A percentile compares a stretch with the other conserved stretches of the same genome.
Evolutionary conservation across 1,140 invertebrate species (phyloP).

Genomic region (Drosophila watanabei): DNA sequence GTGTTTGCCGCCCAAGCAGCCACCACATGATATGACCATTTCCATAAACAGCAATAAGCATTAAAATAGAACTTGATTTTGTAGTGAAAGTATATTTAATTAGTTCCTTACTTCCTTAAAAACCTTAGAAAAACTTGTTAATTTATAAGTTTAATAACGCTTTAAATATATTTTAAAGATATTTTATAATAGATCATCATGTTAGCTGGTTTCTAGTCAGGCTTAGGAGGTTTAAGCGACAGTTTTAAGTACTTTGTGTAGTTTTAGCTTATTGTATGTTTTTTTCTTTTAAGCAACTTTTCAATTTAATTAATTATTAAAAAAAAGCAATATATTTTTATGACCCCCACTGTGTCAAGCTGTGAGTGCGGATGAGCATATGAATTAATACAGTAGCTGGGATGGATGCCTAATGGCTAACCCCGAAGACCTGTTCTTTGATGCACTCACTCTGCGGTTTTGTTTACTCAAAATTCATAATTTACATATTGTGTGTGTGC

Average conservation of each 20-base stretch:
- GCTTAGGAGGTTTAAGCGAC: not conserved
- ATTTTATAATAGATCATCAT: too few species aligned
- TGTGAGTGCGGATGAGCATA: conserved; percentile 18
- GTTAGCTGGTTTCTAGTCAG: not conserved
- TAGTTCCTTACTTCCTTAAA: too few species aligned
- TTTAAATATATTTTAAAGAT: too few species aligned
- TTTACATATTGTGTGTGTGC: conserved; percentile 73
- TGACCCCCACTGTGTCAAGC: not conserved
- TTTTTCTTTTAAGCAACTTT: not conserved
- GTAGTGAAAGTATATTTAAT: too few species aligned
- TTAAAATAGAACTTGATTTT: not conserved
- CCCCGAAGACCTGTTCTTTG: conserved; percentile 69
- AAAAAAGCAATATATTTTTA: not conserved
- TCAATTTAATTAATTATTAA: not conserved
- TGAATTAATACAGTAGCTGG: conserved; percentile 83
- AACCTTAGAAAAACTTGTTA: too few species aligned
- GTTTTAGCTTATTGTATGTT: too few species aligned
- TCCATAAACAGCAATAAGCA: not conserved
- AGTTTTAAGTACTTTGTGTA: not conserved
- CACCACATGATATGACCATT: conserved; percentile 60
- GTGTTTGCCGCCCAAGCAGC: conserved; percentile 73
- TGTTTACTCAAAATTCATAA: conserved; percentile 83
- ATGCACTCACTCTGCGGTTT: conserved; percentile 70
- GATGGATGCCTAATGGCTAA: conserved; percentile 69
- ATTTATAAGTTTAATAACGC: too few species aligned